Base-by-base conservation (phyloP, 2,797 vertebrate species). In the Mormyrus proboscirostris region DNA sequence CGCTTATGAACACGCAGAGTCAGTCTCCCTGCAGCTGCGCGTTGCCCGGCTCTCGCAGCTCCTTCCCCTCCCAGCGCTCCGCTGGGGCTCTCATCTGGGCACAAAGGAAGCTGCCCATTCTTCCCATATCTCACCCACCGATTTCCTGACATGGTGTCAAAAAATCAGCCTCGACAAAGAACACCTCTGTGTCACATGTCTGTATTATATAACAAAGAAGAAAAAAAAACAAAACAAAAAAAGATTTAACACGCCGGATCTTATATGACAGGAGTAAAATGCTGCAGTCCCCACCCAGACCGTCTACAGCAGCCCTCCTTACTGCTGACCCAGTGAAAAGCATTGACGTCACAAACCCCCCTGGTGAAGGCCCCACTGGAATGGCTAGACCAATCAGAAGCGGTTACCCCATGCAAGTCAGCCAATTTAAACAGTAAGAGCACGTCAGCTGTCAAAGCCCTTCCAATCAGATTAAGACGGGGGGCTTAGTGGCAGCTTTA, bases 311-410 rank as follows among this genome's bases (percentile, higher is more conserved):
- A 51, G 47, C 69, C 88, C 76, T 89, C 51, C 51, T 55, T 83
- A 49, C 53, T 83, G 88, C 73, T 83, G 88, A 59, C 76, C 73
- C 76, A 89, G 88, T 89, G 88, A 83, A 82, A 57, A 44, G 88
- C 76, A 55, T 59, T 83, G 76, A 83, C 76, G 53, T 89, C 73
- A 83, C 73, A 62, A 29, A 57, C 73, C 88, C 76, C 38, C 88
- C 73, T 25, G 44, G 29, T 44, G 29, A 53, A 5, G 59, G 51
- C 73, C 76, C 73, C n/a, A 44, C 73, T 25, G 38, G 53, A 89
- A 62, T 51, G 79, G 76, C 76, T 59, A 76, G 19, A 83, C 88
- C 76, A 89, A 89, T 89, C 88, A 89, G 51, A 83, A n/a, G 76
- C 38, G 10, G 29, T 41, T 19, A 83, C 73, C 73, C 16, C 41